phyloP scores from a whole-genome alignment of 2,797 vertebrate species.

The Xiphophorus birchmanni region DNA sequence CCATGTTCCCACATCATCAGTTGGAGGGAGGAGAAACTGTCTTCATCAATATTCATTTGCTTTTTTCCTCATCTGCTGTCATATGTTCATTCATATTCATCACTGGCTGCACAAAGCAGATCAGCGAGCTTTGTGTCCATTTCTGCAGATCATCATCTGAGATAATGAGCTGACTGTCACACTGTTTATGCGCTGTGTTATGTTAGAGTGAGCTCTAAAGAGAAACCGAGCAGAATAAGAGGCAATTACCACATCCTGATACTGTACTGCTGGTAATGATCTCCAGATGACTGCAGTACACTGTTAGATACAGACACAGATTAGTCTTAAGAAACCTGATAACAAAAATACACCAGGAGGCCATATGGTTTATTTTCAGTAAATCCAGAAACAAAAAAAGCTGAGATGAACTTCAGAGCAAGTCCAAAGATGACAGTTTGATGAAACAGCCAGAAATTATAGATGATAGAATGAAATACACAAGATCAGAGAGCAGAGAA shows the following conservation, averaged over 20 bases:
- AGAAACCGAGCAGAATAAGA: not conserved
- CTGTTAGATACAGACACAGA: not conserved
- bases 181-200: not conserved
- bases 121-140: conserved; percentile 56
- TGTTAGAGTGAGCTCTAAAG: not conserved
- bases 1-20: conserved; percentile 49
- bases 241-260: not conserved
- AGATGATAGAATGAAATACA: not conserved
- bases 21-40: conserved; percentile 50
- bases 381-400: not conserved
- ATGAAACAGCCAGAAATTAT: not conserved
- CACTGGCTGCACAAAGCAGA: conserved; percentile 52
- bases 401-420: not conserved
- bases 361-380: not conserved
- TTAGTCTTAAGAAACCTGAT: not conserved
- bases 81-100: conserved; percentile 75
- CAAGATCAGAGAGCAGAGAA: not conserved
- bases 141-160: conserved; percentile 49
- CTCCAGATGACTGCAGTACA: not conserved
- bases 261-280: not conserved
- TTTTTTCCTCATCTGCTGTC: conserved; percentile 66
- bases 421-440: not conserved
- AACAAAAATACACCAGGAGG: too few relatives aligned
- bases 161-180: conserved; percentile 33
- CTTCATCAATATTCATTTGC: conserved; percentile 71